Percentiles rank a stretch among this genome's conserved stretches.
Conservation (phyloP, 1,140 invertebrate species). For the Platyscapa corneri region DNA sequence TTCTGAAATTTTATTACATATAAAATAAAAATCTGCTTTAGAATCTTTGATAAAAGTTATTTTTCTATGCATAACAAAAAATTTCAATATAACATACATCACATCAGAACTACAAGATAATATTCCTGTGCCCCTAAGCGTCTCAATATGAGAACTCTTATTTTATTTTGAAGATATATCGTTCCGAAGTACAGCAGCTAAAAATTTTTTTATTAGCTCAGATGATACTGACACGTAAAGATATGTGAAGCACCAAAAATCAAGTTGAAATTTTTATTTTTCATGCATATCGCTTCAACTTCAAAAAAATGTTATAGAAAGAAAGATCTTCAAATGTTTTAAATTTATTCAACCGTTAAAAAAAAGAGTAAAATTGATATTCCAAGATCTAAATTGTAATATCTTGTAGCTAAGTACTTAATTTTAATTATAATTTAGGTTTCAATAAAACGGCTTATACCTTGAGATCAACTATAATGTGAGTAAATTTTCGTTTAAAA, state of each 20-base stretch:
- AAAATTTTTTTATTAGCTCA: not conserved
- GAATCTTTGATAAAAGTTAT: not conserved
- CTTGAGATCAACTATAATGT: not conserved
- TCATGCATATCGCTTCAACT: too few relatives aligned
- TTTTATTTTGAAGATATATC: constrained; percentile 11
- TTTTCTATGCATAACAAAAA: constrained; percentile 8
- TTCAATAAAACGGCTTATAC: not conserved
- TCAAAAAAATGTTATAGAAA: too few relatives aligned
- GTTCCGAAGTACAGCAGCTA: not conserved
- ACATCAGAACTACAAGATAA: not conserved
- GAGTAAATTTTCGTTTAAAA: too few relatives aligned
- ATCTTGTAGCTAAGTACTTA: too few relatives aligned
- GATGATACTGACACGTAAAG: not conserved
- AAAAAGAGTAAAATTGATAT: too few relatives aligned
- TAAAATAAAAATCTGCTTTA: not conserved
- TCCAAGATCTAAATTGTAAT: too few relatives aligned
- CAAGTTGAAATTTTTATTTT: not conserved
- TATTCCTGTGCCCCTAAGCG: not conserved
- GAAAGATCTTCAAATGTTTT: too few relatives aligned
- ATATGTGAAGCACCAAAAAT: not conserved
- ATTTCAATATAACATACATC: not conserved
- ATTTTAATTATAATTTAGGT: not conserved
- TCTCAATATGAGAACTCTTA: not conserved
- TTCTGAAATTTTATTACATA: not conserved
- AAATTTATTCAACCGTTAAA: too few relatives aligned